These are phyloP conservation scores for Hydrozoanthus gracilis DNA, from an alignment of 92 coral and sea anemone species.

Conservation along the genomic window DNA sequence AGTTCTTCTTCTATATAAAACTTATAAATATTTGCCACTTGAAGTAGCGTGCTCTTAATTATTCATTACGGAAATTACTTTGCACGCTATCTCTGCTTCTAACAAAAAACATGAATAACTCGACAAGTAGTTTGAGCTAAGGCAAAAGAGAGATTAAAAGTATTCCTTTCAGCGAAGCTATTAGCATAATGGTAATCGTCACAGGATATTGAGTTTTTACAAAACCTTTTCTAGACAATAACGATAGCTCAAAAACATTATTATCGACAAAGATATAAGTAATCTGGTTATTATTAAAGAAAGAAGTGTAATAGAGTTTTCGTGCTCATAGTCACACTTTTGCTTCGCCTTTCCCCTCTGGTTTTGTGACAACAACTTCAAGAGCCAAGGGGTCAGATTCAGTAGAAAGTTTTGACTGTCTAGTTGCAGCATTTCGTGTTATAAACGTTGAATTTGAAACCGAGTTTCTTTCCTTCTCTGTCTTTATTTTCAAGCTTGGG, in stretches of 20 bases:
- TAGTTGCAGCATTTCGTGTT: constrained; percentile 30
- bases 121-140: not conserved
- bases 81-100: no score
- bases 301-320: no score
- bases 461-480: not conserved
- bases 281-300: no score
- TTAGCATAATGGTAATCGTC: not conserved
- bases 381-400: not conserved
- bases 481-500: constrained; percentile 53
- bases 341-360: not conserved
- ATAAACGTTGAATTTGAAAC: constrained; percentile 33
- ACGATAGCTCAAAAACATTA: not conserved
- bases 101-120: not conserved
- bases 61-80: no score
- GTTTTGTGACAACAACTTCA: not conserved
- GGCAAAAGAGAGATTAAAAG: not conserved
- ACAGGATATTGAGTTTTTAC: not conserved
- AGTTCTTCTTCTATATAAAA: no score
- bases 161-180: not conserved
- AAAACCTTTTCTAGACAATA: not conserved
- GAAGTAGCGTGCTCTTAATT: no score
- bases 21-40: no score
- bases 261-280: no score
- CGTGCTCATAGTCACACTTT: no score
- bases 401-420: constrained; percentile 4